Conservation (phyloP, 2,888 invertebrate species). For the Synanthedon andrenaeformis region DNA sequence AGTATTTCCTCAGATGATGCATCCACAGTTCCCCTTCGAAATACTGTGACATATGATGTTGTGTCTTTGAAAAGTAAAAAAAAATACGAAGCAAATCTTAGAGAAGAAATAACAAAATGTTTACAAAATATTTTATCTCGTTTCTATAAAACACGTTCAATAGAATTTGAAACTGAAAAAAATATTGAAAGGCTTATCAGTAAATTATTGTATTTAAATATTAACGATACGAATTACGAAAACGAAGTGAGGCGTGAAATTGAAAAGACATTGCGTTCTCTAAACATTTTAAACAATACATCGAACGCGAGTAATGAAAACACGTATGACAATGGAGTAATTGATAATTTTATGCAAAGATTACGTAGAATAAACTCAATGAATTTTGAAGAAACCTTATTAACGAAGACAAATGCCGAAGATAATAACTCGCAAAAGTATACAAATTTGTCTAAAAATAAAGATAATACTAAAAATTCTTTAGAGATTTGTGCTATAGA, state of each 20-base stretch:
- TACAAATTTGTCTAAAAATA: no score
- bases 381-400: slow-evolving; percentile 12
- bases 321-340: slow-evolving; percentile 16
- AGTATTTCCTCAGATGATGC: no score
- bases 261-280: slow-evolving; percentile 19
- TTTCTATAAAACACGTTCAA: slow-evolving; percentile 9
- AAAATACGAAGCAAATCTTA: slow-evolving; percentile 14
- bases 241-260: slow-evolving; percentile 19
- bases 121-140: slow-evolving; percentile 24
- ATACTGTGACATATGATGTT: no score
- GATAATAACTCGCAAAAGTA: no score
- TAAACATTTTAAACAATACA: slow-evolving; percentile 23
- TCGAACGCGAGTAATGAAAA: slow-evolving; percentile 14
- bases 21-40: no score
- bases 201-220: slow-evolving; percentile 18
- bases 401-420: not conserved
- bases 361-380: slow-evolving; percentile 15
- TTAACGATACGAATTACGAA: slow-evolving; percentile 14
- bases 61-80: no score
- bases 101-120: slow-evolving; percentile 22
- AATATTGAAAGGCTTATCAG: slow-evolving; percentile 22
- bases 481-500: no score
- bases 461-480: no score
- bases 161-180: slow-evolving; percentile 19
- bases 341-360: slow-evolving; percentile 20